Conservation (phyloP, 2,113 vertebrate species). For the Gavialis gangeticus region DNA sequence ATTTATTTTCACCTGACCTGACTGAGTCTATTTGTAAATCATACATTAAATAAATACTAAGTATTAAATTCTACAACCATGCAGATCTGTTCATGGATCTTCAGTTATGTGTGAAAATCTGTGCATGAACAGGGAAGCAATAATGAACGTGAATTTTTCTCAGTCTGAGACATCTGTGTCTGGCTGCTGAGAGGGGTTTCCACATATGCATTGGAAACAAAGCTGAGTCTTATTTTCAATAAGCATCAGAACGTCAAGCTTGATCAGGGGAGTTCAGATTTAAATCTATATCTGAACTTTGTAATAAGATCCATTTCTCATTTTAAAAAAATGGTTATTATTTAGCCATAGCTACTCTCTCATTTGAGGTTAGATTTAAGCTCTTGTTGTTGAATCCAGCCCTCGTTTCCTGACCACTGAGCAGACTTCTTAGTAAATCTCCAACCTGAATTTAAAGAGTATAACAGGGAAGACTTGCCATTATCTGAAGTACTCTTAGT, state of each 20-base stretch:
- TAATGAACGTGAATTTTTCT: background rate
- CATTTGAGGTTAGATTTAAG: background rate
- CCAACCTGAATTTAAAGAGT: background rate
- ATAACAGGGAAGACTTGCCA: background rate
- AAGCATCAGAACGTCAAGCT: background rate
- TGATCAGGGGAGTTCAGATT: background rate
- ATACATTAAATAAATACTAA: background rate
- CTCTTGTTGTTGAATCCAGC: fast-evolving
- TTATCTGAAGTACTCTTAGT: fast-evolving
- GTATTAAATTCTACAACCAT: background rate
- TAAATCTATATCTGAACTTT: fast-evolving
- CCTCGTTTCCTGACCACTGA: background rate
- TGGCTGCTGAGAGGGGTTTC: background rate
- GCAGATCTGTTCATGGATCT: background rate
- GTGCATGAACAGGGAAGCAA: background rate
- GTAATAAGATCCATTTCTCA: background rate
- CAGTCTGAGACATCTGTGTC: background rate
- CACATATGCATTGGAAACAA: background rate
- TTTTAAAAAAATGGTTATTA: background rate
- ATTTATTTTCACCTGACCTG: background rate
- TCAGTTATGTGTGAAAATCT: background rate
- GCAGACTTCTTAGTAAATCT: background rate
- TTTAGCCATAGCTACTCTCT: background rate
- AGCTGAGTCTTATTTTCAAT: background rate
- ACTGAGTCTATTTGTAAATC: background rate